Evolutionary conservation across 2,888 invertebrate species (phyloP).

Genomic region (Spialia ferax): DNA sequence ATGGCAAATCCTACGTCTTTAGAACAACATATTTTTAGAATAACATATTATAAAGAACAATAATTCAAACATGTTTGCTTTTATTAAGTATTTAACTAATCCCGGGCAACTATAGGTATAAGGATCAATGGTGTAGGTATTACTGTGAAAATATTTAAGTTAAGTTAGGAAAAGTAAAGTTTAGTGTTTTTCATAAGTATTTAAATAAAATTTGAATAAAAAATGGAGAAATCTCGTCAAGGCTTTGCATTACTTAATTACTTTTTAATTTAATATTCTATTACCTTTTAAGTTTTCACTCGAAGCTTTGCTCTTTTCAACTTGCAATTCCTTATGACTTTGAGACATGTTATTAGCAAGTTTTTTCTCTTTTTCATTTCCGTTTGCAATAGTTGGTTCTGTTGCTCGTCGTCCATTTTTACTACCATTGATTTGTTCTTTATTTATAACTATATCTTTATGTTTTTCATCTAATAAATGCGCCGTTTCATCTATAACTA

Average conservation of each 20-base stretch:
- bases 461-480: conserved; percentile 66
- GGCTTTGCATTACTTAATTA: not conserved
- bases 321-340: conserved; percentile 60
- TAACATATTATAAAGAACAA: too few species aligned
- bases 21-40: too few species aligned
- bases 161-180: too few species aligned
- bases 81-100: too few species aligned
- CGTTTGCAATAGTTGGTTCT: conserved; percentile 46
- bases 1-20: not conserved
- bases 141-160: too few species aligned
- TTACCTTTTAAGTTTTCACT: conserved; percentile 61
- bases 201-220: too few species aligned
- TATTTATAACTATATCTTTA: conserved; percentile 61
- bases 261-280: conserved; percentile 25
- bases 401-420: conserved; percentile 49
- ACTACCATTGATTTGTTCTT: conserved; percentile 55
- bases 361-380: conserved; percentile 52
- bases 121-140: too few species aligned
- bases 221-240: not conserved
- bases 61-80: too few species aligned
- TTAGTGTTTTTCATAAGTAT: too few species aligned
- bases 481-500: conserved; percentile 70
- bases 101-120: too few species aligned
- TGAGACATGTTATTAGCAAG: conserved; percentile 55
- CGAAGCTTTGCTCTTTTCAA: conserved; percentile 47